Percentiles rank a stretch among this genome's conserved stretches.
phyloP scores from a whole-genome alignment of 2,113 vertebrate genomes.

The Antennarius striatus region DNA sequence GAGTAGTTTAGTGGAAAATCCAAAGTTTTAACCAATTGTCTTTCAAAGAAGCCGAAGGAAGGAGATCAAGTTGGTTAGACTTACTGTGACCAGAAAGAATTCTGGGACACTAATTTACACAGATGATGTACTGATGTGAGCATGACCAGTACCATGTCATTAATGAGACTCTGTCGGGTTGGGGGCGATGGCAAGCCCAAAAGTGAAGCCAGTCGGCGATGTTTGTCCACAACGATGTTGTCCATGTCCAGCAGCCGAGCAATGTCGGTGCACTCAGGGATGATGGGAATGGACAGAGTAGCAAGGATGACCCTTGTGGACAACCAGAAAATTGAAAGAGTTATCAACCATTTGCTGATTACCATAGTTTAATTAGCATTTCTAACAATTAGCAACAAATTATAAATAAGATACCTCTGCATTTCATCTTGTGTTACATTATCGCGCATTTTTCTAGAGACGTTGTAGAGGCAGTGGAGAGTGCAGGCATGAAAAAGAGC shows the following conservation, averaged over 20 bases:
- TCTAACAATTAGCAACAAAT: neutral
- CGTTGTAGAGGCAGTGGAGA: constrained; percentile 94
- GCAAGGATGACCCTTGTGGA: constrained; percentile 95
- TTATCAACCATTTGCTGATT: neutral
- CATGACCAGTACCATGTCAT: constrained; percentile 88
- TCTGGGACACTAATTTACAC: neutral
- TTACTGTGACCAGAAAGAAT: neutral
- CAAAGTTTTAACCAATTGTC: no score
- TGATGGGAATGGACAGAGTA: constrained; percentile 96
- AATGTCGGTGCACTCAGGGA: constrained; percentile 96
- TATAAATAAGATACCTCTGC: constrained; percentile 84
- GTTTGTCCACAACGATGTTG: constrained; percentile 98
- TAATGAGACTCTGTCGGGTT: constrained; percentile 92
- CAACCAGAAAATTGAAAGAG: constrained; percentile 81
- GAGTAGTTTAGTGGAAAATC: no score
- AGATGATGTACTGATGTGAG: neutral
- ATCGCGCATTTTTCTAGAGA: constrained; percentile 98
- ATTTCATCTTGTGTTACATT: constrained; percentile 98
- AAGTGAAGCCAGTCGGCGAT: constrained; percentile 91
- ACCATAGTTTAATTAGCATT: neutral
- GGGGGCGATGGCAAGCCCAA: constrained; percentile 94
- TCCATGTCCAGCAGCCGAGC: constrained; percentile 98
- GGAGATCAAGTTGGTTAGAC: no score
- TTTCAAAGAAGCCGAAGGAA: no score
- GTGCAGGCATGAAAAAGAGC: constrained; percentile 96